Evolutionary conservation across 2,797 vertebrate species (phyloP), one percentile per base, ranked within the genome.

Genomic region (Eidolon dupreanum): DNA sequence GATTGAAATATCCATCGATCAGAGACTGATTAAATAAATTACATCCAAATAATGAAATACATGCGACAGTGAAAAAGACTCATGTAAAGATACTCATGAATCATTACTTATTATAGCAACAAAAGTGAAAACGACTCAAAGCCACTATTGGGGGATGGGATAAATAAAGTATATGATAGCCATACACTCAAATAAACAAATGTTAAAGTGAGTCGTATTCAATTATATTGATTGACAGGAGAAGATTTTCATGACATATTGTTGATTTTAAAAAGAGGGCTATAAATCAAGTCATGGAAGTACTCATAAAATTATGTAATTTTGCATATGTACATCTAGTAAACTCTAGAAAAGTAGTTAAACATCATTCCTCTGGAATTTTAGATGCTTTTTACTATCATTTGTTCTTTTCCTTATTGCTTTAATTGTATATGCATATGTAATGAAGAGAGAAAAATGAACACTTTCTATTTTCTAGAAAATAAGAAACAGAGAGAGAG

Each of bases 271-370:
- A 96, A 75, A 95, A 49, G 38, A 13, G 85, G 51, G 31, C 68
- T 88, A 78, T 70, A 28, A 70, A 77, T 63, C n/a, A 93, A 84
- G 43, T 78, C 26, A 78, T 10, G 57, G 46, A 94, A 85, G 36
- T 46, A 70, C 13, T 85, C 51, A 33, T 63, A 55, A 85, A 94
- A 55, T 77, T 49, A 55, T 33, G 12, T 57, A 66, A 85, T 84
- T 79, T 51, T 61, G 6, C 65, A 9, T 75, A 70, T 70, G 28
- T 73, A 36, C 71, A 88, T 66, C 41, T 49, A 66, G 63, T 13
- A 90, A 77, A 74, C 13, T 90, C 59, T 53, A 88, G n/a, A 92
- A 94, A 84, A 31, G 53, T 63, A 85, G 59, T 88, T 91, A 68
- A 70, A 61, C 3, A n/a, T 33, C 55, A 88, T 77, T 65, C 55